phyloP scores from a whole-genome alignment of 2,797 vertebrate species.

The Aselliscus stoliczkanus region DNA sequence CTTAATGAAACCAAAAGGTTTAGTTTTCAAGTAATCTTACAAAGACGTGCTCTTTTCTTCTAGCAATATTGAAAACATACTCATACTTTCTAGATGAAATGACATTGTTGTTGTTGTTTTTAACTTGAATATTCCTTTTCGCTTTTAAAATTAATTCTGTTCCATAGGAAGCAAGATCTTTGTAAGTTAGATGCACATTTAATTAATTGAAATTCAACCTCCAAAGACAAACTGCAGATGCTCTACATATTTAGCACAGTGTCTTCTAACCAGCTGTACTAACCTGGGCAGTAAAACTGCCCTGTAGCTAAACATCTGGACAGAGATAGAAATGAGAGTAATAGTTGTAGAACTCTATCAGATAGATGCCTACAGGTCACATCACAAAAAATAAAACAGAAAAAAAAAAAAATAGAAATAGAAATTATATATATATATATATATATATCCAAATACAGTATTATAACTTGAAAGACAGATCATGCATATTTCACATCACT shows the following conservation, averaged over 20 bases:
- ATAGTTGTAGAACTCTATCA: constrained; percentile 62
- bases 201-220: constrained; percentile 79
- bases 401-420: neutral
- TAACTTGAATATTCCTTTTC: constrained; percentile 33
- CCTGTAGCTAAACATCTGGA: constrained; percentile 88
- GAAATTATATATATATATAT: neutral
- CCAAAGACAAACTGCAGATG: constrained; percentile 82
- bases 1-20: constrained; percentile 20
- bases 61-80: neutral
- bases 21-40: constrained; percentile 27
- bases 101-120: neutral
- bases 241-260: constrained; percentile 76
- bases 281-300: constrained; percentile 78
- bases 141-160: constrained; percentile 70
- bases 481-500: neutral
- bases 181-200: constrained; percentile 74
- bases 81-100: neutral
- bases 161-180: constrained; percentile 77
- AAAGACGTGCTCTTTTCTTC: neutral
- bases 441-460: neutral
- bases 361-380: constrained; percentile 75
- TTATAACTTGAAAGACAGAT: neutral
- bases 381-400: constrained; percentile 22
- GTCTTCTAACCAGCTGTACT: constrained; percentile 82
- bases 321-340: constrained; percentile 70